phyloP scores from a whole-genome alignment of 2,888 invertebrate species.

The Drosophila mimica region DNA sequence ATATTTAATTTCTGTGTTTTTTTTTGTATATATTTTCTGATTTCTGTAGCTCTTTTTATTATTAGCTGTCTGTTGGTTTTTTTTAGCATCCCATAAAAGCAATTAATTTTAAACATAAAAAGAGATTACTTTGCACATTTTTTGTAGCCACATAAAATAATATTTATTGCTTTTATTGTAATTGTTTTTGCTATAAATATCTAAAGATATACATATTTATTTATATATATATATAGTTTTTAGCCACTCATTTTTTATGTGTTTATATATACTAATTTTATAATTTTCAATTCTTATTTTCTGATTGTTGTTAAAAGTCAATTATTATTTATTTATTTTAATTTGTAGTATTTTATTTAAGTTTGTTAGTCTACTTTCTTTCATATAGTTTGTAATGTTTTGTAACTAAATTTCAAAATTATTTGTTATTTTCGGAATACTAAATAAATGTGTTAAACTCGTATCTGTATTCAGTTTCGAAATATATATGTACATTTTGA shows the following conservation, averaged over 20 bases:
- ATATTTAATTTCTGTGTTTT: neutral
- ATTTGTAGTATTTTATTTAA: neutral
- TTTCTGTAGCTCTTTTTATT: neutral
- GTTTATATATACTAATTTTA: neutral
- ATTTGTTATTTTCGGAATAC: neutral
- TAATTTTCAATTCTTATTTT: neutral
- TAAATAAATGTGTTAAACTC: neutral
- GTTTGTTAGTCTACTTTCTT: neutral
- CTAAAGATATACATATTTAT: neutral
- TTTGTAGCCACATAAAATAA: neutral
- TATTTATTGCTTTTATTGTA: neutral
- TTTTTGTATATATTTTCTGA: neutral
- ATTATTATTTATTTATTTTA: neutral
- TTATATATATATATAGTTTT: neutral
- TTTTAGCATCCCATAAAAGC: neutral
- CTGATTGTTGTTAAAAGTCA: neutral
- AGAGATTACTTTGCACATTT: neutral
- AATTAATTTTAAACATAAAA: neutral
- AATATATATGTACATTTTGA: neutral
- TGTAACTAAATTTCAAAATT: constrained; percentile 14
- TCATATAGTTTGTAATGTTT: neutral
- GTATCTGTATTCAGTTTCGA: constrained; percentile 3
- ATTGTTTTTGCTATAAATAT: neutral
- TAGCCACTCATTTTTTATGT: neutral
- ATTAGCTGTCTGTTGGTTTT: neutral